phyloP scores from a whole-genome alignment of 2,888 invertebrate species.

The Hydropsyche betteni region DNA sequence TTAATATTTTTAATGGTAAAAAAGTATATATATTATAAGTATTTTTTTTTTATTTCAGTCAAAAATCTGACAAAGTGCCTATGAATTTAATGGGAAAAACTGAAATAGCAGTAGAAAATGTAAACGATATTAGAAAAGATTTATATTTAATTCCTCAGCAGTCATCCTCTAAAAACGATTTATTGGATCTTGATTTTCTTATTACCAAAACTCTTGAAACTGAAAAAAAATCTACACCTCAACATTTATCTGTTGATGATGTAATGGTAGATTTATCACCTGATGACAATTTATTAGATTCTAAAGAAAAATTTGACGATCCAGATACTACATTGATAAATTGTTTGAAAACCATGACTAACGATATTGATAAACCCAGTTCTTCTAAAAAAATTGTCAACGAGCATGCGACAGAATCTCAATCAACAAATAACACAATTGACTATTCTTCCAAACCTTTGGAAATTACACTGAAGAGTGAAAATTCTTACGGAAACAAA shows the following conservation, averaged over 20 bases:
- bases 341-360: slow-evolving; percentile 49
- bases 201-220: slow-evolving; percentile 57
- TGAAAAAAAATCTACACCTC: slow-evolving; percentile 52
- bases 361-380: slow-evolving; percentile 37
- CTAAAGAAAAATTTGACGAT: slow-evolving; percentile 53
- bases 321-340: slow-evolving; percentile 44
- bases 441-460: not conserved
- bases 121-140: slow-evolving; percentile 42
- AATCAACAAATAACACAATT: not conserved
- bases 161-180: slow-evolving; percentile 31
- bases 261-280: slow-evolving; percentile 68
- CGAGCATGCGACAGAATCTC: slow-evolving; percentile 33
- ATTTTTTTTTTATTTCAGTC: slow-evolving; percentile 58
- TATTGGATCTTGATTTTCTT: slow-evolving; percentile 66
- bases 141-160: slow-evolving; percentile 1
- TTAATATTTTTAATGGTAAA: not conserved
- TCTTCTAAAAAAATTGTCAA: not conserved
- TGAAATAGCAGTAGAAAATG: slow-evolving; percentile 37
- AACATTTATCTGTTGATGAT: slow-evolving; percentile 60
- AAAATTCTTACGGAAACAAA: slow-evolving; percentile 28
- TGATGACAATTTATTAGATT: slow-evolving; percentile 57
- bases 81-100: slow-evolving; percentile 67
- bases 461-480: slow-evolving; percentile 33
- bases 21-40: not conserved
- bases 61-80: slow-evolving; percentile 68